phyloP scores from a whole-genome alignment of 2,888 invertebrate species.

The Cataglyphis cursor region DNA sequence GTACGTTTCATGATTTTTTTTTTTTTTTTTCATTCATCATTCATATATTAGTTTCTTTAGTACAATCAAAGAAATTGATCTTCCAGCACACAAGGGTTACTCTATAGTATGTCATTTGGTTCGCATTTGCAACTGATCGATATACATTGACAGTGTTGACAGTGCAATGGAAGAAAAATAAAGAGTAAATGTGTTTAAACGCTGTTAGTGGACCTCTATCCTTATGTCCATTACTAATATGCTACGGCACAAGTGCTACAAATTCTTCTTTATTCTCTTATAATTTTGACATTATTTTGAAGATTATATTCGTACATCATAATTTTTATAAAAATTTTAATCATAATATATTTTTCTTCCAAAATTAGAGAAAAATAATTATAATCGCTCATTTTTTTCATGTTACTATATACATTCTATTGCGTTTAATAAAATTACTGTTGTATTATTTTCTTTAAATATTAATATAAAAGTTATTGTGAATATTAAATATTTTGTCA shows the following conservation, averaged over 20 bases:
- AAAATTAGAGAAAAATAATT: neutral
- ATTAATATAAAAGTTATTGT: constrained; percentile 40
- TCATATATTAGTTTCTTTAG: neutral
- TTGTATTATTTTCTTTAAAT: constrained; percentile 28
- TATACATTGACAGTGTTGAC: constrained; percentile 88
- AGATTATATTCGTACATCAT: neutral
- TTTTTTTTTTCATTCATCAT: neutral
- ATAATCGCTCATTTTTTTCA: constrained; percentile 8
- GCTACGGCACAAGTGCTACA: constrained; percentile 89
- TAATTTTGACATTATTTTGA: neutral
- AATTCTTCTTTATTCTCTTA: constrained; percentile 12
- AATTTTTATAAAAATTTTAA: neutral
- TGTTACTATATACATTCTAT: neutral
- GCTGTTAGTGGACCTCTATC: constrained; percentile 94
- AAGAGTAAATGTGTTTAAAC: constrained; percentile 88
- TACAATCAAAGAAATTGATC: constrained; percentile 39
- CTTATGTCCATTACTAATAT: constrained; percentile 91
- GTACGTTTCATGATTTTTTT: constrained; percentile 87
- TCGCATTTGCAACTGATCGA: constrained; percentile 64
- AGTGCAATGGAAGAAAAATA: constrained; percentile 91
- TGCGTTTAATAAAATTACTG: neutral
- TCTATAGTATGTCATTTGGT: constrained; percentile 81
- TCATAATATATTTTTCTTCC: constrained; percentile 6
- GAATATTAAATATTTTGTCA: constrained; percentile 40
- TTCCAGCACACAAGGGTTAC: constrained; percentile 84